These are phyloP conservation scores for Danaus plexippus DNA, from an alignment of 1,140 invertebrate genomes.

Conservation along the genomic window DNA sequence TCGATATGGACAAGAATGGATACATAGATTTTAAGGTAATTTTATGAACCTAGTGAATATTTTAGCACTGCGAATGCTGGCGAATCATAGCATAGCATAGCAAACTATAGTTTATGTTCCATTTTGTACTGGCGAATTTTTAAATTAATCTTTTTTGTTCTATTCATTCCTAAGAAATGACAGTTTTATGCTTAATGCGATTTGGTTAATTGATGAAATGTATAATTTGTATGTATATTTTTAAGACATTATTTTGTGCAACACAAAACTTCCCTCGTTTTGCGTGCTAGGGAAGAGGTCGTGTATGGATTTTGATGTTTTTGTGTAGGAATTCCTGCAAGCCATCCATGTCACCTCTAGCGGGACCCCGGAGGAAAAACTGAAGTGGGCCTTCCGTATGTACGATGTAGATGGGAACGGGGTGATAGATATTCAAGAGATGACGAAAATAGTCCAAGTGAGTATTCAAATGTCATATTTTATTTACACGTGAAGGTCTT, in stretches of 20 bases:
- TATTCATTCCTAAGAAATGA: too few relatives aligned
- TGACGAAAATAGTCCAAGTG: conserved; percentile 95
- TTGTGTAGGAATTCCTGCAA: conserved; percentile 92
- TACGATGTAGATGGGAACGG: conserved; percentile 99
- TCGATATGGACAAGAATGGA: conserved; percentile 99
- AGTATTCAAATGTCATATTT: conserved; percentile 21
- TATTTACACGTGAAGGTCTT: too few relatives aligned
- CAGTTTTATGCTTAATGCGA: too few relatives aligned
- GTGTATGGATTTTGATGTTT: conserved; percentile 43
- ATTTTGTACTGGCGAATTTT: too few relatives aligned
- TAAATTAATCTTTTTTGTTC: too few relatives aligned
- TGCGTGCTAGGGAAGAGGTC: conserved; percentile 22
- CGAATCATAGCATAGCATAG: neutral
- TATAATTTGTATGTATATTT: too few relatives aligned
- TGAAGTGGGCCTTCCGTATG: conserved; percentile 99
- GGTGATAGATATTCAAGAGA: conserved; percentile 97
- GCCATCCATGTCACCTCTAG: conserved; percentile 99
- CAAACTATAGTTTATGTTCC: too few relatives aligned
- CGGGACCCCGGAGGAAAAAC: conserved; percentile 97
- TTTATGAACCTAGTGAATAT: neutral
- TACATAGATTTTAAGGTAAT: conserved; percentile 87
- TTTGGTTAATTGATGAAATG: too few relatives aligned
- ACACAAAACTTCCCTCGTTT: conserved; percentile 24
- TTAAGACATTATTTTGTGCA: conserved; percentile 10
- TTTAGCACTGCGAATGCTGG: conserved; percentile 10